Evolutionary conservation across 2,888 invertebrate genomes (phyloP), one percentile per base, ranked within the genome.

Genomic region (Drosophila multiciliata): DNA sequence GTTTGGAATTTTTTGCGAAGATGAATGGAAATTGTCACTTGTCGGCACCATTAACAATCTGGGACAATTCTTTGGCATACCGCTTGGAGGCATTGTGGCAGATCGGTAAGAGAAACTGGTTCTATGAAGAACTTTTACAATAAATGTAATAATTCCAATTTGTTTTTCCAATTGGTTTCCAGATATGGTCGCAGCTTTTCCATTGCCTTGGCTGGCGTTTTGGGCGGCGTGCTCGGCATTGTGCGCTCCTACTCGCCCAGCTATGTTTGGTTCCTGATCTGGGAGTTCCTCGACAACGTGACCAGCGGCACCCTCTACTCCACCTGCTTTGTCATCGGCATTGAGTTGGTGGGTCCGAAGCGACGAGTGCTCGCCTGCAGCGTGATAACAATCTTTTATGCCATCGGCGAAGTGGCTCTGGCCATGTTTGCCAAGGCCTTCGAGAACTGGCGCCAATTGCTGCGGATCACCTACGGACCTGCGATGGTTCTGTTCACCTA

Each of bases 261-360:
- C 75, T 97, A 96, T 91, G 93, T 94, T 78, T 95, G 95, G 94
- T 97, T 96, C 91, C 85, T 96, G 36, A 88, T 94, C 0, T 94
- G 96, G 33, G 96, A 97, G 91, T 95, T 97, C 62, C 85, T 96
- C 3, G 97, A 96, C 89, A 96, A 96, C 0, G 92, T 95, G 1
- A 93, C 96, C 23, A 95, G 96, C 0, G 95, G 96, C 26, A 96
- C 96, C 0, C 95, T 96, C 15, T 97, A 95, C 88, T 95, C 95
- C 6, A 95, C 96, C 1, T 95, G 95, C 67, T 96, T 96, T 90
- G 95, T 97, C 82, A 82, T 93, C 3, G 96, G 96, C 95, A 93
- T 97, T 78, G 97, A 97, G 92, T 94, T 97, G 92, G 95, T 97
- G 33, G 96, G 96, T 0, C 96, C 96, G 12, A 94, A 95, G 71